These are phyloP conservation scores for Dromococcyx pavoninus DNA, from an alignment of 2,797 vertebrate species.

Conservation along the genomic window DNA sequence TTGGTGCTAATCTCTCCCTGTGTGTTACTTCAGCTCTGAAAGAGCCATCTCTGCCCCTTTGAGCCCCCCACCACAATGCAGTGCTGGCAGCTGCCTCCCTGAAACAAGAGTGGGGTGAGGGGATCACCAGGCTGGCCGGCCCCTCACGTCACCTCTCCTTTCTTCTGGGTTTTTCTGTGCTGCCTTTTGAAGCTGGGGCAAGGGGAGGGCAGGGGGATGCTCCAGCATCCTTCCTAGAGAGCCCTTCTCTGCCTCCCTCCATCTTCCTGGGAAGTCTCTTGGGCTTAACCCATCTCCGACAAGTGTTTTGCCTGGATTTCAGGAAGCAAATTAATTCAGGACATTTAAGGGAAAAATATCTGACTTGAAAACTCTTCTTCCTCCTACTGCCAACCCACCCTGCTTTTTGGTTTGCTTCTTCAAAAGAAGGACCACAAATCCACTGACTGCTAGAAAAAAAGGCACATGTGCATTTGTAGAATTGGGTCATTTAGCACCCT, in stretches of 20 bases:
- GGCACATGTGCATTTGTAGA: neutral
- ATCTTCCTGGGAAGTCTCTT: neutral
- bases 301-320: neutral
- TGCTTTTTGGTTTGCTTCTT: neutral
- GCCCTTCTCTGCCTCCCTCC: fast-evolving
- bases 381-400: neutral
- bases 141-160: fast-evolving
- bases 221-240: neutral
- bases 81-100: neutral
- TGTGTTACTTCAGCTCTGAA: neutral
- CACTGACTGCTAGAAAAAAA: neutral
- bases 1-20: neutral
- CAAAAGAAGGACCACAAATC: neutral
- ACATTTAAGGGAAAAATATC: neutral
- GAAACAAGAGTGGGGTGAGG: neutral
- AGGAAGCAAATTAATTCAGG: neutral
- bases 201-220: neutral
- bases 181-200: neutral
- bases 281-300: neutral
- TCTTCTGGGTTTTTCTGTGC: neutral
- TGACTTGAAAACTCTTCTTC: neutral
- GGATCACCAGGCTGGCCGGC: fast-evolving
- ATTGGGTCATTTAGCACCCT: neutral
- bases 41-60: neutral
- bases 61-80: neutral